Evolutionary conservation across 2,888 invertebrate species (phyloP).

Genomic region (Nomada fabriciana): DNA sequence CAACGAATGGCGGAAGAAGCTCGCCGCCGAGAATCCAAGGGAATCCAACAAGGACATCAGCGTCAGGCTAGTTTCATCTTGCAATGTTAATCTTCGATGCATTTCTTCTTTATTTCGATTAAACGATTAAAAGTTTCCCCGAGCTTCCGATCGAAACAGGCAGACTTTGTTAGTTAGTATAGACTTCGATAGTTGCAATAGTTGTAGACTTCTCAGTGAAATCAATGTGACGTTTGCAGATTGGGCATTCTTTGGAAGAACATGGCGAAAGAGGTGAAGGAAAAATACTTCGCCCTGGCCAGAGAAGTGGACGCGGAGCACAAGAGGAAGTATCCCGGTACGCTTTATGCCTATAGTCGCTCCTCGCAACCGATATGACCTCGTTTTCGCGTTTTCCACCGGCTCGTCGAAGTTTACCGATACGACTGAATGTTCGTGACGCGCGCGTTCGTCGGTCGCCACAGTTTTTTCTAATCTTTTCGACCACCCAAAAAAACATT

Average conservation of each 20-base stretch:
- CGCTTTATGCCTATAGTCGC: constrained; percentile 36
- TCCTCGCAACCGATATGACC: constrained; percentile 49
- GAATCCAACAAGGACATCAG: constrained; percentile 88
- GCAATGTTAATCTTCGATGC: background rate
- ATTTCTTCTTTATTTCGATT: background rate
- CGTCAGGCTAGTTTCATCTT: constrained; percentile 82
- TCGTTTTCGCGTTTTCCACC: constrained; percentile 41
- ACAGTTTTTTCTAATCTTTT: background rate
- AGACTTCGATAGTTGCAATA: no score
- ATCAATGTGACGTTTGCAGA: constrained; percentile 68
- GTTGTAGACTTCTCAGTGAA: no score
- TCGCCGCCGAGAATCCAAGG: constrained; percentile 86
- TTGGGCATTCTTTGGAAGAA: constrained; percentile 87
- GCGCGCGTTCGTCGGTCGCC: constrained; percentile 16
- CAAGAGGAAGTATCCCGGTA: constrained; percentile 88
- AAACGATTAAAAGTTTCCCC: no score
- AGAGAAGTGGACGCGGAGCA: constrained; percentile 87
- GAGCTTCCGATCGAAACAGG: no score
- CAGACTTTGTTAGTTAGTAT: no score
- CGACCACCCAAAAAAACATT: no score
- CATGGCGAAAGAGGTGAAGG: constrained; percentile 85
- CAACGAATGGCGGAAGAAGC: constrained; percentile 87
- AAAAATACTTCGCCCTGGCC: constrained; percentile 86
- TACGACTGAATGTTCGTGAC: constrained; percentile 44
- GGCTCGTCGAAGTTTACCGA: constrained; percentile 52